These are phyloP conservation scores for Cerastis leucographa DNA, from an alignment of 2,888 invertebrate genomes.

Conservation along the genomic window DNA sequence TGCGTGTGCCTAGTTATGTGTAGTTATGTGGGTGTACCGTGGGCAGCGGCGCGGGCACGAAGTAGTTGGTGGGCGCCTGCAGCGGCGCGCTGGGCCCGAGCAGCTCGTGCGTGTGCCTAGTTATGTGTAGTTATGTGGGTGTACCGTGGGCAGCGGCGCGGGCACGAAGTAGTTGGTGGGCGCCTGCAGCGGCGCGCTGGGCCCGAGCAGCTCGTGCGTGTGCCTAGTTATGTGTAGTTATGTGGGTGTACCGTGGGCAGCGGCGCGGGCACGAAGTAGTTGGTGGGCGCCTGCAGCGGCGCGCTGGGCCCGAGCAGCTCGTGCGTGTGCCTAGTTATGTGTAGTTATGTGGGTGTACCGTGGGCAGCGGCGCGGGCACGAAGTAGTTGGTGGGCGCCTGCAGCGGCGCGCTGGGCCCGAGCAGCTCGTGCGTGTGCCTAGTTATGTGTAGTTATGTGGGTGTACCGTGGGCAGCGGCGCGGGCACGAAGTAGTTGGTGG, in stretches of 20 bases:
- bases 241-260: constrained; percentile 47
- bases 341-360: constrained; percentile 30
- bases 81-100: constrained; percentile 84
- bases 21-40: constrained; percentile 36
- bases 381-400: constrained; percentile 69
- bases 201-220: too few relatives aligned
- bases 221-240: too few relatives aligned
- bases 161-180: constrained; percentile 73
- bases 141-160: constrained; percentile 58
- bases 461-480: constrained; percentile 58
- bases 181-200: constrained; percentile 83
- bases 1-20: too few relatives aligned
- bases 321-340: too few relatives aligned
- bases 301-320: constrained; percentile 80
- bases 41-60: constrained; percentile 69
- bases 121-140: too few relatives aligned
- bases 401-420: constrained; percentile 84
- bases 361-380: constrained; percentile 67
- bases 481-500: constrained; percentile 73
- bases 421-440: too few relatives aligned
- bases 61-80: constrained; percentile 68
- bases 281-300: constrained; percentile 76
- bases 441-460: too few relatives aligned
- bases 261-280: constrained; percentile 74
- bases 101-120: too few relatives aligned